Conservation (phyloP, 2,888 invertebrate genomes). For the Leptinotarsa juncta region DNA sequence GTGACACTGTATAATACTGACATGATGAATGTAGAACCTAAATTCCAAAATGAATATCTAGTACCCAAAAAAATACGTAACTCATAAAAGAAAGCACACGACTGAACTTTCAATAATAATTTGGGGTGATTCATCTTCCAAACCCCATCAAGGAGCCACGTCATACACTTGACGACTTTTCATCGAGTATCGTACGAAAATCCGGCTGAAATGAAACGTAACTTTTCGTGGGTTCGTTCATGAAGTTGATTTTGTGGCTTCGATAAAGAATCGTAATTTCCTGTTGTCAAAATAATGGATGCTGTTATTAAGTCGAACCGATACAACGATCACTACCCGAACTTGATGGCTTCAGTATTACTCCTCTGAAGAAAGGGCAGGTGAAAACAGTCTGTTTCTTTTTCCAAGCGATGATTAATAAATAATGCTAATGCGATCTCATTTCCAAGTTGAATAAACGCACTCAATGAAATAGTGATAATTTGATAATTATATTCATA, state of each 20-base stretch:
- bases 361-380: constrained; percentile 34
- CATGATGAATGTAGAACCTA: no score
- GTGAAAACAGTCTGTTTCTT: no score
- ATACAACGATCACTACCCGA: constrained; percentile 44
- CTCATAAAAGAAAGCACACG: no score
- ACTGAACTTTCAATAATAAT: neutral
- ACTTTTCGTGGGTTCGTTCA: constrained; percentile 4
- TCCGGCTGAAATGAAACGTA: neutral
- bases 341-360: constrained; percentile 47
- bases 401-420: no score
- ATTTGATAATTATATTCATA: no score
- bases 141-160: neutral
- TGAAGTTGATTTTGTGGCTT: constrained; percentile 40
- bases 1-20: no score
- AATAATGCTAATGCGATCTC: no score
- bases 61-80: no score
- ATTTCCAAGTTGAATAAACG: no score
- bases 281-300: constrained; percentile 57
- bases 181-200: neutral
- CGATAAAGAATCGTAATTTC: constrained; percentile 57
- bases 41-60: no score
- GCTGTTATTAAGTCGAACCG: constrained; percentile 53
- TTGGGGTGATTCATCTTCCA: neutral
- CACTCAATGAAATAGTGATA: no score
- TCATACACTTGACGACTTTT: neutral